Evolutionary conservation across 2,888 invertebrate species (phyloP).

Genomic region (Limnephilus marmoratus): DNA sequence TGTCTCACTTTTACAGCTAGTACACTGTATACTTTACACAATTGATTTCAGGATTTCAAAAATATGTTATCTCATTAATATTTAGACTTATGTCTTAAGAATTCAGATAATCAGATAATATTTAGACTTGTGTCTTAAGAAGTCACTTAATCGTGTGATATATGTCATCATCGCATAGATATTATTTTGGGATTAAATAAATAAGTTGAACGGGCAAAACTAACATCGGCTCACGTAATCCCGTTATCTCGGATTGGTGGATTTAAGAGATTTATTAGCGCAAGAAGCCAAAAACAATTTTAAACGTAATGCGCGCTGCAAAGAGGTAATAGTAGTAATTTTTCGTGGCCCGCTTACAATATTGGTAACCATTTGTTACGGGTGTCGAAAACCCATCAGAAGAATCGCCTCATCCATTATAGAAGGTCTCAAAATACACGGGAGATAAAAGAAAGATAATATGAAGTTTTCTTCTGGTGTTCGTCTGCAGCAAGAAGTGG

Average conservation of each 20-base stretch:
- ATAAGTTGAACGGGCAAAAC: not conserved
- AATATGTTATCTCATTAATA: no score
- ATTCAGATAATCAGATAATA: not conserved
- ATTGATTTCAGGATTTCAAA: no score
- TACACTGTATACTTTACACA: no score
- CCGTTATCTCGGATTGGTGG: not conserved
- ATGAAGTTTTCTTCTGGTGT: not conserved
- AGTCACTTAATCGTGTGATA: not conserved
- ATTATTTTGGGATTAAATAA: not conserved
- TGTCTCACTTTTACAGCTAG: no score
- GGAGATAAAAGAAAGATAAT: not conserved
- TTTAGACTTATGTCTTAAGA: not conserved
- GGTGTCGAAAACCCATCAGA: not conserved
- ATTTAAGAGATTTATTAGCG: not conserved
- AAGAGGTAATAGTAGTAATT: not conserved
- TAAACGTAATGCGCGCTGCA: conserved; percentile 9
- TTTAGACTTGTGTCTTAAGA: not conserved
- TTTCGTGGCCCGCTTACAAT: conserved; percentile 21
- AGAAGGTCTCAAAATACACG: not conserved
- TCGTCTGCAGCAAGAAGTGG: not conserved
- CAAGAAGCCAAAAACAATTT: conserved; percentile 19
- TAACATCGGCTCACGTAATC: not conserved
- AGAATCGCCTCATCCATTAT: conserved; percentile 2
- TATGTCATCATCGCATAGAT: not conserved
- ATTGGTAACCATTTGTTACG: conserved; percentile 9